Evolutionary conservation across 2,797 vertebrate genomes (phyloP).

Genomic region (Champsocephalus esox): DNA sequence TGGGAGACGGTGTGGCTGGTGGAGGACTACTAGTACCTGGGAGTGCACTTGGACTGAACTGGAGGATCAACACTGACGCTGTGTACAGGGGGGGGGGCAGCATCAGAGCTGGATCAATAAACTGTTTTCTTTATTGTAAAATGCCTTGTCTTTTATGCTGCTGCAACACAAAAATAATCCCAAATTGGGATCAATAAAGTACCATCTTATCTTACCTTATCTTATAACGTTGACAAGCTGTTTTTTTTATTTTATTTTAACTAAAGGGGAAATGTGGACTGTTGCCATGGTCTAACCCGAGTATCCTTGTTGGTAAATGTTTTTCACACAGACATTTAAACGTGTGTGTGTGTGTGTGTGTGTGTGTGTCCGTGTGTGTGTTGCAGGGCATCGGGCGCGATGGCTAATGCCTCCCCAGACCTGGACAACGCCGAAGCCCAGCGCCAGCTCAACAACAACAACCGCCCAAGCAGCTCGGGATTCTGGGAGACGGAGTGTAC

Average conservation of each 20-base stretch:
- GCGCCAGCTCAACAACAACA: constrained; percentile 90
- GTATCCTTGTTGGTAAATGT: neutral
- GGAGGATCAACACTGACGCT: no score
- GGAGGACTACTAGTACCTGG: no score
- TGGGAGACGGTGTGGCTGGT: no score
- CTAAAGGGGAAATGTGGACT: no score
- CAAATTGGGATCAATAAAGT: no score
- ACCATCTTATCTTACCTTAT: no score
- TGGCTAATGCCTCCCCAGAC: constrained; percentile 91
- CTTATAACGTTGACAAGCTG: neutral
- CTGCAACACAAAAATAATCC: neutral
- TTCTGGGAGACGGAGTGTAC: constrained; percentile 88
- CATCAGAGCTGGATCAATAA: no score
- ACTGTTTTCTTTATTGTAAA: no score
- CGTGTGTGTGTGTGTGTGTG: constrained; percentile 26
- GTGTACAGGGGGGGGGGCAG: no score
- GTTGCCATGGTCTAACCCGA: no score
- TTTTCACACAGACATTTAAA: neutral
- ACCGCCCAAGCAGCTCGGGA: constrained; percentile 86
- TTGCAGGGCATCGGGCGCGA: constrained; percentile 76
- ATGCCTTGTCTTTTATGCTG: neutral
- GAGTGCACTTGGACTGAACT: no score
- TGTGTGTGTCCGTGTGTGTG: constrained; percentile 20
- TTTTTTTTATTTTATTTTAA: neutral
- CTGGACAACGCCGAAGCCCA: constrained; percentile 93